Evolutionary conservation across 2,888 invertebrate species (phyloP), one percentile per base, ranked within the genome.

Genomic region (Tortricodes alternella): DNA sequence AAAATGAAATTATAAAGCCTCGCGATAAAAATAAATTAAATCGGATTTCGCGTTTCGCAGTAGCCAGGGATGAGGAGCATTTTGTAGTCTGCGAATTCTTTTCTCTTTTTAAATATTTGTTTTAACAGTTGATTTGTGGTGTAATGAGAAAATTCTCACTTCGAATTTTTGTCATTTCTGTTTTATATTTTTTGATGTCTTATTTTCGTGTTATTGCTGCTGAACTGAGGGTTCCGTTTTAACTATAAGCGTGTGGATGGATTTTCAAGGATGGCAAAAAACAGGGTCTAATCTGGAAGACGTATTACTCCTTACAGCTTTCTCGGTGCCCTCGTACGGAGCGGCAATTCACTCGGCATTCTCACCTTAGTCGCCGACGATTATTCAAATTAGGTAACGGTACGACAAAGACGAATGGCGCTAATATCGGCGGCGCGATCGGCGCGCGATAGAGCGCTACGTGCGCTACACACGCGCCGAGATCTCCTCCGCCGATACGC

Each of bases 21-120:
- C 75, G 80, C 89, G 90, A 90, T 90, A 90, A 91, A 91, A 91
- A 91, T 91, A 91, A 90, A 91, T 91, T 90, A 91, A 90, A 91
- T 90, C 88, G 87, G 90, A 90, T 89, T 88, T 87, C 85, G 84
- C 84, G 80, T 88, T 86, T 78, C 78, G 85, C 83, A 84, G 89
- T 87, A 88, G 86, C 85, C 83, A 81, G 85, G 78, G 83, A 82
- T 83, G 87, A 87, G 77, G 78, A 82, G 78, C 80, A 79, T 86
- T 89, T 86, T 82, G 83, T 84, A 85, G 85, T 80, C 86, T 80
- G 81, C 78, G 76, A 86, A 88, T 89, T 83, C 81, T 77, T 83
- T 87, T 86, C 84, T 82, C 82, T 81, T 85, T 85, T 86, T 83
- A 83, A 89, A 88, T 88, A 88, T 89, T 89, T 89, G 85, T 85